Conservation (phyloP, 2,113 vertebrate species). For the Phylloscopus trochiloides region DNA sequence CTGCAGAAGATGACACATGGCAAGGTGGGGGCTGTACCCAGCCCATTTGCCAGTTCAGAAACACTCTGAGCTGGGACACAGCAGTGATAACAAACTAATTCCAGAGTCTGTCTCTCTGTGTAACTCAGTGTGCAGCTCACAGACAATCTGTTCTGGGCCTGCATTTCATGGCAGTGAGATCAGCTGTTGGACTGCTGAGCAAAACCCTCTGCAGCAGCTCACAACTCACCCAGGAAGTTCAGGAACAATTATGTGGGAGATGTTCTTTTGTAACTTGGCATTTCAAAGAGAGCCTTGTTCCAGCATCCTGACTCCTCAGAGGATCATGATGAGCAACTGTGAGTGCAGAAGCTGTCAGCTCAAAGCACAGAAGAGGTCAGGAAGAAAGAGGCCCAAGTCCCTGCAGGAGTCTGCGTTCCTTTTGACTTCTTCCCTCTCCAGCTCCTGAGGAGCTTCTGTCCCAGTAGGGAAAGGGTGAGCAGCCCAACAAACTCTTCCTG, state of each 20-base stretch:
- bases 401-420: not conserved
- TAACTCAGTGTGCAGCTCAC: not conserved
- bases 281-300: not conserved
- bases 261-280: not conserved
- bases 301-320: not conserved
- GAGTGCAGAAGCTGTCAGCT: not conserved
- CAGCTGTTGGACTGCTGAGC: not conserved
- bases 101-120: not conserved
- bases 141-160: not conserved
- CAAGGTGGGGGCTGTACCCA: not conserved
- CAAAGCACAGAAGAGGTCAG: not conserved
- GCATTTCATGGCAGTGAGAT: constrained; percentile 38
- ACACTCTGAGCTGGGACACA: not conserved
- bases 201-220: not conserved
- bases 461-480: not conserved
- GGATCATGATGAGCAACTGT: accelerated
- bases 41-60: not conserved
- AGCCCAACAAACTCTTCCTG: not conserved
- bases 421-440: not conserved
- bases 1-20: not conserved
- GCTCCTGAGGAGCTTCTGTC: not conserved
- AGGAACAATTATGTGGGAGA: constrained; percentile 3
- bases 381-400: not conserved
- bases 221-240: constrained; percentile 38
- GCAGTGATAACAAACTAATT: not conserved